phyloP scores from a whole-genome alignment of 2,113 vertebrate genomes.

The Antigone vipio region DNA sequence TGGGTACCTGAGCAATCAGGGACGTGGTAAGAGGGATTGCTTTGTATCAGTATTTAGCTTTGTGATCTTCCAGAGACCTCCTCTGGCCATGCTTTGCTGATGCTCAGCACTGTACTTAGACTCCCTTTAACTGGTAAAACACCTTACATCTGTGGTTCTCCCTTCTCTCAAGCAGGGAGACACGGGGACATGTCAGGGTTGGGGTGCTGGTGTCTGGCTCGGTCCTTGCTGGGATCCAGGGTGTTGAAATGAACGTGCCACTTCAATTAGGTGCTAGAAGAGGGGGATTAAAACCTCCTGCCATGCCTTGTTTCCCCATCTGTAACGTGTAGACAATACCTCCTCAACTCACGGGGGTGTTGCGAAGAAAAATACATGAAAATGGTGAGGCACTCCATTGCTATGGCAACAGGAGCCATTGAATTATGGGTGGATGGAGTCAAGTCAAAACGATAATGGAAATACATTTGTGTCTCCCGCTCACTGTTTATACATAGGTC shows the following conservation, averaged over 20 bases:
- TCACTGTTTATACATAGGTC: accelerated
- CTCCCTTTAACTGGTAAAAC: neutral
- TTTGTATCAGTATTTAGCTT: neutral
- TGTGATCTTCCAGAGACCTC: neutral
- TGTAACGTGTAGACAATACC: neutral
- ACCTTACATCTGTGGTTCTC: neutral
- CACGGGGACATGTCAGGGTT: neutral
- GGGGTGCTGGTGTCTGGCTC: neutral
- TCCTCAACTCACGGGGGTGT: neutral
- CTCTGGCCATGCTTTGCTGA: neutral
- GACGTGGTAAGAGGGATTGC: accelerated
- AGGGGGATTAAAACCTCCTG: neutral
- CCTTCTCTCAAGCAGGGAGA: neutral
- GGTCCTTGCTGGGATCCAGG: neutral
- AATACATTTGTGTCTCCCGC: neutral
- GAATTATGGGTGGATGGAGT: neutral
- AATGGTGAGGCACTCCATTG: neutral
- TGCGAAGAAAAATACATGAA: neutral
- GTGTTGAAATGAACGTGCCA: neutral
- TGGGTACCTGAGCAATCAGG: neutral
- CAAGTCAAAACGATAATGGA: neutral
- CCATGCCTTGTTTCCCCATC: neutral
- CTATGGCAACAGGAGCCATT: slow-evolving; percentile 8
- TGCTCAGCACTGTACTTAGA: neutral
- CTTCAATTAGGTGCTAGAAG: neutral